These are phyloP conservation scores for Bucco capensis DNA, from an alignment of 2,113 vertebrate genomes.

Conservation along the genomic window DNA sequence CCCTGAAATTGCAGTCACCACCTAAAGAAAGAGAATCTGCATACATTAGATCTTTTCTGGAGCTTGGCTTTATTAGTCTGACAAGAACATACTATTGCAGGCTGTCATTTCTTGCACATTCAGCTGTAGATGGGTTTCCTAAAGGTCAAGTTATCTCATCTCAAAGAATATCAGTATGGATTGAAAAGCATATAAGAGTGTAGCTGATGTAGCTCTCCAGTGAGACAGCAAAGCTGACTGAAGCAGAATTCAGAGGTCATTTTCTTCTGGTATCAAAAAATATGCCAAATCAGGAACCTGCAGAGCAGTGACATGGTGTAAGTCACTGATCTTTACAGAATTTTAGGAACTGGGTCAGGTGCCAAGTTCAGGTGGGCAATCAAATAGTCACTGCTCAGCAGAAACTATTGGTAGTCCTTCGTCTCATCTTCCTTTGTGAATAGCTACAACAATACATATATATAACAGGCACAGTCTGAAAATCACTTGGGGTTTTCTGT, in stretches of 20 bases:
- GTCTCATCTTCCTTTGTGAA: background rate
- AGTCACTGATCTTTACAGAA: background rate
- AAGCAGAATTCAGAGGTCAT: conserved; percentile 28
- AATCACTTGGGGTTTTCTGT: no score
- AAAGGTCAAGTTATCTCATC: conserved; percentile 34
- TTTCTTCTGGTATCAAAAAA: conserved; percentile 15
- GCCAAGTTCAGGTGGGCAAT: background rate
- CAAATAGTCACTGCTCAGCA: background rate
- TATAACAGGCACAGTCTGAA: background rate
- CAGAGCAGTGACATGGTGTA: background rate
- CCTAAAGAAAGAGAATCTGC: conserved; percentile 1
- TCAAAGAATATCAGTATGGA: background rate
- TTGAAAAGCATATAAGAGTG: background rate
- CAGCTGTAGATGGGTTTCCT: background rate
- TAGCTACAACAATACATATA: background rate
- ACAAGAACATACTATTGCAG: background rate
- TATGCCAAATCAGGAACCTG: background rate
- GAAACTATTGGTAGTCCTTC: background rate
- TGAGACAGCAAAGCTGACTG: background rate
- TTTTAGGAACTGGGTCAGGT: background rate
- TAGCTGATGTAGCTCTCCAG: background rate
- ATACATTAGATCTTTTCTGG: background rate
- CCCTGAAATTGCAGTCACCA: conserved; percentile 13
- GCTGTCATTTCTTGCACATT: conserved; percentile 11
- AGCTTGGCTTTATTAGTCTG: background rate